phyloP scores from a whole-genome alignment of 37 sponge, comb jelly and placozoan species.

The Theonella swinhoei region DNA sequence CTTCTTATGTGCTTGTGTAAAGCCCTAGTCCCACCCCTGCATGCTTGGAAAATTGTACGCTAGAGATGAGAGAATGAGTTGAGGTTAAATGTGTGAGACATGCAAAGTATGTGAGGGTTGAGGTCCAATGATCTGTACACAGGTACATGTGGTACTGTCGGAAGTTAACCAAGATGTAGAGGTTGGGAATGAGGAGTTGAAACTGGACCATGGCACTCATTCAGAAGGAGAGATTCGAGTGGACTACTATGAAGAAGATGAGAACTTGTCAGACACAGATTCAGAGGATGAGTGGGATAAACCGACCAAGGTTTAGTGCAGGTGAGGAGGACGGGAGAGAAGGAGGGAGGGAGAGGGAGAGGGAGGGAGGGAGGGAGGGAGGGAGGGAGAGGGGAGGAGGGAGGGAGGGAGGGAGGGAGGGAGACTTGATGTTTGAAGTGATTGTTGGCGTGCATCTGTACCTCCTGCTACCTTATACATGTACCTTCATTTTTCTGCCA shows the following conservation, averaged over 20 bases:
- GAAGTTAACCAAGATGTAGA: constrained; percentile 21
- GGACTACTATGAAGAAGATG: constrained; percentile 27
- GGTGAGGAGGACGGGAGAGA: background rate
- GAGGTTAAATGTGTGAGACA: too few relatives aligned
- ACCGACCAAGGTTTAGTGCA: constrained; percentile 4
- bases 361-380: too few relatives aligned
- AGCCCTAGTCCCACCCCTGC: too few relatives aligned
- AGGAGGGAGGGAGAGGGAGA: background rate
- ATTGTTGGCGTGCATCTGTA: too few relatives aligned
- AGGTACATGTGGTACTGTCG: constrained; percentile 66
- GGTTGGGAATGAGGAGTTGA: background rate
- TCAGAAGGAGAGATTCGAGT: background rate
- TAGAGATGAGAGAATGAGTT: too few relatives aligned
- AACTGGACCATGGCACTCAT: background rate
- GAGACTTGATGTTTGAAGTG: too few relatives aligned
- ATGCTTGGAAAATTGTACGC: too few relatives aligned
- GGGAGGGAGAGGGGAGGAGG: background rate
- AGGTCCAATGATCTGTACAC: too few relatives aligned
- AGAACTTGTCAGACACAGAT: constrained; percentile 73
- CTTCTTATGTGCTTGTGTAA: too few relatives aligned
- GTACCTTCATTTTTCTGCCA: too few relatives aligned
- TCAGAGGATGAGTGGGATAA: constrained; percentile 53
- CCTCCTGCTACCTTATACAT: too few relatives aligned
- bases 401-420: background rate
- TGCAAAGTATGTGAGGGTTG: too few relatives aligned